These are phyloP conservation scores for Rallus crepitans DNA, from an alignment of 2,797 vertebrate species.

Conservation along the genomic window DNA sequence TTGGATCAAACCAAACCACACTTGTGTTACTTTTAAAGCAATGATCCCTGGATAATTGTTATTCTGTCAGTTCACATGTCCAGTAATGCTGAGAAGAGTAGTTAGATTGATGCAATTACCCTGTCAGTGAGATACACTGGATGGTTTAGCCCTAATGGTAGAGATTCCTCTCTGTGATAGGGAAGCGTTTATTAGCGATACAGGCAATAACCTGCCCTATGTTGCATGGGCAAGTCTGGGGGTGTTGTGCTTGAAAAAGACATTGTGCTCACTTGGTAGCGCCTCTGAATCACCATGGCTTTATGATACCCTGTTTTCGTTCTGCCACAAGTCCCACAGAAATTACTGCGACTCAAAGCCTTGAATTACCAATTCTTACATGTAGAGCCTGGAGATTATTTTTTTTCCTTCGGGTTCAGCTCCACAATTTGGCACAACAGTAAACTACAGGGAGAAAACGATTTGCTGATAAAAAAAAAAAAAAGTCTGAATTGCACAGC, in stretches of 20 bases:
- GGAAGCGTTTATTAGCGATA: not conserved
- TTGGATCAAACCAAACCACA: not conserved
- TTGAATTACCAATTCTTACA: not conserved
- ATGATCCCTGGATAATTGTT: not conserved
- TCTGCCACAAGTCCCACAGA: not conserved
- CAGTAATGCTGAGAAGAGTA: not conserved
- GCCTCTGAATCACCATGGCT: not conserved
- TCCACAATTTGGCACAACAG: not conserved
- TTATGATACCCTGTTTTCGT: not conserved
- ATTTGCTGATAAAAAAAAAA: not conserved
- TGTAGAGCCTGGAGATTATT: not conserved
- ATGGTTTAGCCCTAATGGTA: not conserved
- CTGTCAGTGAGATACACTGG: rapidly evolving
- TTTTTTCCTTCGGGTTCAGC: not conserved
- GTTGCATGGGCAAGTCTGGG: not conserved
- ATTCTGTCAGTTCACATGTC: not conserved
- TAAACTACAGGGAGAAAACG: not conserved
- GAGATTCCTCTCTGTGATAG: not conserved
- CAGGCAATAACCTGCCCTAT: not conserved
- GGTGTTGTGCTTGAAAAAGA: not conserved
- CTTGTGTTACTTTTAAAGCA: not conserved
- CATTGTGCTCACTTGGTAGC: not conserved
- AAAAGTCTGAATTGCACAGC: conserved; percentile 3
- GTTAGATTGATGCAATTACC: not conserved
- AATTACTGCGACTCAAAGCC: not conserved